These are phyloP conservation scores for Drosophila leonis DNA, from an alignment of 2,888 invertebrate species.

Conservation along the genomic window DNA sequence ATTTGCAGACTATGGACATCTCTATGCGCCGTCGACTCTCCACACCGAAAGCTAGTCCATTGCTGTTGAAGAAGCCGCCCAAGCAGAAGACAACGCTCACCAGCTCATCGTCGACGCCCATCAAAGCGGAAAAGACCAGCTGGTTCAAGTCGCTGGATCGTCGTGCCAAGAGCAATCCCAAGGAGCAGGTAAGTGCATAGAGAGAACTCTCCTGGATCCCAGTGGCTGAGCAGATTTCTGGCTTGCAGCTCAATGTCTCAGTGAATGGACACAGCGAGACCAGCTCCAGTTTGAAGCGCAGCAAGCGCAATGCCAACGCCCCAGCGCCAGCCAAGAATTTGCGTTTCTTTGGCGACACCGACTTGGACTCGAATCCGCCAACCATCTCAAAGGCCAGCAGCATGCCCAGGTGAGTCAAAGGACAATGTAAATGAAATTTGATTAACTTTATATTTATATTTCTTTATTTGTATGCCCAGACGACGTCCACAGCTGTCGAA, in stretches of 20 bases:
- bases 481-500: constrained; percentile 80
- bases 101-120: constrained; percentile 82
- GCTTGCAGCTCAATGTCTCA: constrained; percentile 72
- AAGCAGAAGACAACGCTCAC: constrained; percentile 73
- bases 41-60: constrained; percentile 90
- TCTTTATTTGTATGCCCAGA: constrained; percentile 59
- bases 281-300: constrained; percentile 79
- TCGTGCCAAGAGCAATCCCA: constrained; percentile 89
- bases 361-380: constrained; percentile 90
- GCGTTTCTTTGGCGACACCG: constrained; percentile 94
- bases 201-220: neutral
- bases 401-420: constrained; percentile 73
- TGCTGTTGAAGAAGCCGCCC: constrained; percentile 86
- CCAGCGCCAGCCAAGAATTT: constrained; percentile 88
- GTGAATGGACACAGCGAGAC: constrained; percentile 74
- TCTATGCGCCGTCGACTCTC: constrained; percentile 91
- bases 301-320: constrained; percentile 69
- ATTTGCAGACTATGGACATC: constrained; percentile 86
- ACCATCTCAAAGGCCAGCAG: constrained; percentile 85
- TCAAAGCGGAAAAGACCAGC: constrained; percentile 87
- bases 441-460: neutral
- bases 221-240: neutral
- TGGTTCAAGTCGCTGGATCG: constrained; percentile 94
- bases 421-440: rapidly evolving
- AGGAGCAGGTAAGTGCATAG: constrained; percentile 79